These are phyloP conservation scores for Collichthys lucidus DNA, from an alignment of 2,113 vertebrate species.

Conservation along the genomic window DNA sequence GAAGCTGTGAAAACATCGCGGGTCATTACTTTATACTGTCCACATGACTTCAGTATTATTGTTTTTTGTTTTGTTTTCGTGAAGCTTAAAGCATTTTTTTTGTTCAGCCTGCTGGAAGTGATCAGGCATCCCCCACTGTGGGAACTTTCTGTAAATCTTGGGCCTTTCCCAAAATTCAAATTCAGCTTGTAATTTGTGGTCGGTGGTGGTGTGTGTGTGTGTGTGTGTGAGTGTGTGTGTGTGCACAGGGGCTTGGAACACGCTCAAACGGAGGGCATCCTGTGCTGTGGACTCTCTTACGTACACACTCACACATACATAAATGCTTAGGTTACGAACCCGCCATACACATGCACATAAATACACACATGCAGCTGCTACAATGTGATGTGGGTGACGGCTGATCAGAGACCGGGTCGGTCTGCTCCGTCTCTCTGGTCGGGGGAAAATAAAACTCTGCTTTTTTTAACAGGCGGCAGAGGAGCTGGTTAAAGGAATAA, in stretches of 20 bases:
- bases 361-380: slow-evolving; percentile 65
- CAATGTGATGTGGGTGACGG: slow-evolving; percentile 71
- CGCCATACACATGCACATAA: slow-evolving; percentile 57
- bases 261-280: slow-evolving; percentile 73
- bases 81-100: slow-evolving; percentile 41
- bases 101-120: slow-evolving; percentile 64
- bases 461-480: slow-evolving; percentile 67
- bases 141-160: slow-evolving; percentile 80
- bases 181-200: slow-evolving; percentile 85
- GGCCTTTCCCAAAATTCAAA: slow-evolving; percentile 77
- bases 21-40: slow-evolving; percentile 22
- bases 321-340: slow-evolving; percentile 63
- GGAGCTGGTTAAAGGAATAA: slow-evolving; percentile 67
- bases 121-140: slow-evolving; percentile 75
- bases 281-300: slow-evolving; percentile 50
- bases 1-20: slow-evolving; percentile 9
- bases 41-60: slow-evolving; percentile 25
- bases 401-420: slow-evolving; percentile 70
- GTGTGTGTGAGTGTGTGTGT: slow-evolving; percentile 67
- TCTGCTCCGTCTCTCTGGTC: slow-evolving; percentile 48
- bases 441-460: slow-evolving; percentile 60
- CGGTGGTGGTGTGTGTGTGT: slow-evolving; percentile 62
- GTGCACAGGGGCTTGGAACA: slow-evolving; percentile 68
- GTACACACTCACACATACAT: slow-evolving; percentile 57
- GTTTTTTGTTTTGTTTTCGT: slow-evolving; percentile 44